Evolutionary conservation across 2,888 invertebrate species (phyloP), one percentile per base, ranked within the genome.

Genomic region (Cremastobaeus sp.): DNA sequence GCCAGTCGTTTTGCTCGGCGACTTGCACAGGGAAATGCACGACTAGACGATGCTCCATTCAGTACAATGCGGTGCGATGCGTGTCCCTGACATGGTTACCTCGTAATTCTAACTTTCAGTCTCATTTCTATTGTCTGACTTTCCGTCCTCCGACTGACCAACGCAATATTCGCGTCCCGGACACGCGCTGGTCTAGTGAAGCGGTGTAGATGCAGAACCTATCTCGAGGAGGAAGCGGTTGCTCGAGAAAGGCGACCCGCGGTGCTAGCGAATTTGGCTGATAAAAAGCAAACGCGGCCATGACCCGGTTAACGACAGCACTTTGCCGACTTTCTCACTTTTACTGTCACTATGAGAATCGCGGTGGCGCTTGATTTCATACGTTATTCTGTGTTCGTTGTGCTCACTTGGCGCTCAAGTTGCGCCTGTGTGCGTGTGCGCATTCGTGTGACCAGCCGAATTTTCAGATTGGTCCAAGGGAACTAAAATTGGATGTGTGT

Each of bases 41-140:
- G 69, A 50, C 72, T 74, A 70, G 74, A 71, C 69, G 55, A 74
- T 71, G 70, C 52, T 45, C 70, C 71, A 48, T 69, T 65, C 74
- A 64, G 65, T 28, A 70, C 72, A 70, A 68, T 72, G 50, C 60
- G 35, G 55, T 30, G 34, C 55, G 70, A 55, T 48, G 64, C 59
- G 47, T 70, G 85, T 79, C 86, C 86, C 83, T 86, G 86, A 86
- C 86, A 85, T 81, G 79, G 64, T 86, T 84, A 85, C 84, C 84
- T 69, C 81, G 77, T 83, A 83, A 81, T 79, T 81, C 80, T 76
- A 81, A 86, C 86, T 86, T 86, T 86, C 85, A 80, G 81, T 85
- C 84, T 85, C 85, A 81, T 82, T 84, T 83, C 82, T 82, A 83
- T 82, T 77, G 79, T 80, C 78, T 50, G 35, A 45, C 55, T 66